Evolutionary conservation across 2,797 vertebrate genomes (phyloP).

Genomic region (Darevskia mixta): DNA sequence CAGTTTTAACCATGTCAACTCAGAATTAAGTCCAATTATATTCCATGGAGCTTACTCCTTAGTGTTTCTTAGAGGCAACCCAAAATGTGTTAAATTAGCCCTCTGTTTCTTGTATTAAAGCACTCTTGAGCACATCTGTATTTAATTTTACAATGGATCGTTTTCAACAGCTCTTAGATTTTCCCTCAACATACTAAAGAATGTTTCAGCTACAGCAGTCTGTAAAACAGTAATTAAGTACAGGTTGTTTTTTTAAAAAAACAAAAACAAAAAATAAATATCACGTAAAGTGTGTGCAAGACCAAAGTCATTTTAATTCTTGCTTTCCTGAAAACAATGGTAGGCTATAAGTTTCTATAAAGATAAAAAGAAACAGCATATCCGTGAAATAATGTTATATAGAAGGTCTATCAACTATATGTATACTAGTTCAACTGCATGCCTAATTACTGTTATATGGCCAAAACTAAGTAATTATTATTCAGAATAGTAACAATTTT

Average conservation of each 20-base stretch:
- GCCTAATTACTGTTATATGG: background rate
- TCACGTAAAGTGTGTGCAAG: background rate
- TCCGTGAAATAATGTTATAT: background rate
- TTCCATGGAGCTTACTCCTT: too few relatives aligned
- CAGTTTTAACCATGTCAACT: too few relatives aligned
- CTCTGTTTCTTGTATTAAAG: accelerated
- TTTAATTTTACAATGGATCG: slow-evolving; percentile 20
- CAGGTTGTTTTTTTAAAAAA: accelerated
- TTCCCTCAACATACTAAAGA: background rate
- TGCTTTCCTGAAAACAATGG: background rate
- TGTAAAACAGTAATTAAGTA: slow-evolving; percentile 1
- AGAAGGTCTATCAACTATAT: background rate
- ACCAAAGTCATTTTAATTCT: background rate
- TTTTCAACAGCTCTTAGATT: slow-evolving; percentile 17
- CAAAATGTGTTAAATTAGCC: slow-evolving; percentile 10
- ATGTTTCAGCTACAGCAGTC: background rate
- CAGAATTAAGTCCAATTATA: too few relatives aligned
- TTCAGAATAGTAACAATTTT: background rate
- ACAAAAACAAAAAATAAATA: too few relatives aligned
- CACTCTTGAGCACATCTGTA: background rate
- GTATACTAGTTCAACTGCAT: background rate
- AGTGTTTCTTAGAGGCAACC: background rate
- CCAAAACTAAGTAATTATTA: background rate
- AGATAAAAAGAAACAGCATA: background rate
- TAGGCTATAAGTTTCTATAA: background rate